These are phyloP conservation scores for Psittacara wagleri DNA, from an alignment of 2,113 vertebrate species.

Conservation along the genomic window DNA sequence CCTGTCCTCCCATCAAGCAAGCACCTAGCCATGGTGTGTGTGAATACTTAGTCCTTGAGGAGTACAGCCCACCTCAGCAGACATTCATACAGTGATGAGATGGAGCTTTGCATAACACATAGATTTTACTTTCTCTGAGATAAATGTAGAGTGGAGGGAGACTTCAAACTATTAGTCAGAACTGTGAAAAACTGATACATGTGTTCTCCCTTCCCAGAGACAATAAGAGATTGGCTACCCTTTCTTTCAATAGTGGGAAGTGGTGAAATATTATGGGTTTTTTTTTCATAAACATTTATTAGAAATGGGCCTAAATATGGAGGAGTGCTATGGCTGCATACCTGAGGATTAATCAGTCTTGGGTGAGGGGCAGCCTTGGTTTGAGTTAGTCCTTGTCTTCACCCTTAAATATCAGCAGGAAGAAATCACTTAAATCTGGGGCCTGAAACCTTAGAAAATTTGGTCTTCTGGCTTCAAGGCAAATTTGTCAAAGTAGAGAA, in stretches of 20 bases:
- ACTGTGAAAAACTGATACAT: not conserved
- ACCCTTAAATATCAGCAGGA: not conserved
- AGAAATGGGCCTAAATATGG: not conserved
- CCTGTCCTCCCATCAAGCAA: not conserved
- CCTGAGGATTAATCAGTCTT: not conserved
- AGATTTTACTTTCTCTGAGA: not conserved
- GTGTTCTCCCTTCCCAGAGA: not conserved
- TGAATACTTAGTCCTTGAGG: not conserved
- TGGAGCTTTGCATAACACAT: not conserved
- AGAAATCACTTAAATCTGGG: not conserved
- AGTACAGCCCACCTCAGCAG: not conserved
- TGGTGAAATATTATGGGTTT: not conserved
- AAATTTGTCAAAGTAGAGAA: not conserved
- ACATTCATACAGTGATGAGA: not conserved
- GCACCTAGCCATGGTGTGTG: not conserved
- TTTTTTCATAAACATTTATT: not conserved
- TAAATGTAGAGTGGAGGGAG: not conserved
- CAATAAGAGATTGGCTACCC: not conserved
- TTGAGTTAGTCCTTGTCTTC: not conserved
- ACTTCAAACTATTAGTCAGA: not conserved
- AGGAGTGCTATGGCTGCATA: not conserved
- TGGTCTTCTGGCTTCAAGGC: not conserved
- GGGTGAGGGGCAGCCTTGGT: not conserved
- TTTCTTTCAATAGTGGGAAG: not conserved
- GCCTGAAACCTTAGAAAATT: not conserved